Conservation (phyloP, 2,888 invertebrate species). For the Agrilus mali region DNA sequence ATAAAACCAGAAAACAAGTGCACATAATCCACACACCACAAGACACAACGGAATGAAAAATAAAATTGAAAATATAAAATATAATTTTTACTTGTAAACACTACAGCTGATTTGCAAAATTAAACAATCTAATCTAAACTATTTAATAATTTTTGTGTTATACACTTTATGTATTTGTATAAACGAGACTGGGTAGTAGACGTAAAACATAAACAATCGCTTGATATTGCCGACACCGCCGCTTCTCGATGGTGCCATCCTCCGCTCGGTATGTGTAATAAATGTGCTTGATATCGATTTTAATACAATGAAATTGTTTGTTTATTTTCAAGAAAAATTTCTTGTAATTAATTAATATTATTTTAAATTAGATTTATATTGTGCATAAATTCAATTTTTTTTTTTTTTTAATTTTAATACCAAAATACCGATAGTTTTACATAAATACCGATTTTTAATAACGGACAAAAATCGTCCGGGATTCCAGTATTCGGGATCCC, state of each 20-base stretch:
- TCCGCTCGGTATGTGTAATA: constrained; percentile 5
- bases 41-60: constrained; percentile 4
- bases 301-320: constrained; percentile 3
- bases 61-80: constrained; percentile 3
- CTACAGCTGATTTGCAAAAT: constrained; percentile 1
- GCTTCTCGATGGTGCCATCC: constrained; percentile 7
- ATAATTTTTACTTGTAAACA: constrained; percentile 4
- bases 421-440: constrained; percentile 7
- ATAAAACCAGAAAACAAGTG: constrained; percentile 4
- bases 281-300: constrained; percentile 5
- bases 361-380: too few relatives aligned
- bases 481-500: neutral
- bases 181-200: constrained; percentile 6
- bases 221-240: constrained; percentile 5
- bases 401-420: constrained; percentile 8
- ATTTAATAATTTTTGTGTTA: constrained; percentile 5
- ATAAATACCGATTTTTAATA: constrained; percentile 8
- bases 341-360: constrained; percentile 7
- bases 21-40: constrained; percentile 3
- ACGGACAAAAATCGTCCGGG: constrained; percentile 7
- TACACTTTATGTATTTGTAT: constrained; percentile 5
- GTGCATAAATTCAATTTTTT: constrained; percentile 1
- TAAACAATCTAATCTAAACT: constrained; percentile 5
- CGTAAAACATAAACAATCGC: constrained; percentile 3
- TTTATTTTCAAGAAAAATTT: constrained; percentile 1